A percentile compares a stretch with the other conserved stretches of the same genome.
Conservation (phyloP, 1,140 invertebrate genomes). For the Drosophila neocordata region DNA sequence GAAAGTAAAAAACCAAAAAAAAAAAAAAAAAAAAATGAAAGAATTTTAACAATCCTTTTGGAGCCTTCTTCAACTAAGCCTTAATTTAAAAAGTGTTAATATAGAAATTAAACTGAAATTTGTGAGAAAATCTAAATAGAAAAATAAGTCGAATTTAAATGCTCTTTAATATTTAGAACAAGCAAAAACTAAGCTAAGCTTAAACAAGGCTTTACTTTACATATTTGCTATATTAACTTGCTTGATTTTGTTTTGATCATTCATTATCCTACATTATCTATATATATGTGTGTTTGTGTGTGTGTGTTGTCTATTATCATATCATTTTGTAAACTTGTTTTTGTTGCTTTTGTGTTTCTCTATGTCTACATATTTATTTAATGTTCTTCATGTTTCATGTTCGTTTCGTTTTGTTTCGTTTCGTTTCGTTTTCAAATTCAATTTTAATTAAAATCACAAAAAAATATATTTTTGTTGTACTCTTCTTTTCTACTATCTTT, state of each 20-base stretch:
- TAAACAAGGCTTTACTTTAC: too few species aligned
- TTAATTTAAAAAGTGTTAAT: too few species aligned
- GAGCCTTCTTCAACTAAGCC: too few species aligned
- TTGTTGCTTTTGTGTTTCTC: background rate
- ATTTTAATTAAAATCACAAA: background rate
- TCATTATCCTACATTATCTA: slow-evolving; percentile 7
- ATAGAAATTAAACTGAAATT: too few species aligned
- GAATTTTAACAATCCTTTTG: slow-evolving; percentile 29
- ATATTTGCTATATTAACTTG: too few species aligned
- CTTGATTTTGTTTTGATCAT: background rate
- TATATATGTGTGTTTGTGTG: too few species aligned
- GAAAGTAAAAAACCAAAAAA: slow-evolving; percentile 37
- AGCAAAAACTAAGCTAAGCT: slow-evolving; percentile 16
- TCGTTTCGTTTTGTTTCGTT: background rate
- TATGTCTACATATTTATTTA: too few species aligned
- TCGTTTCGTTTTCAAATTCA: background rate
- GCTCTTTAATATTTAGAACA: background rate
- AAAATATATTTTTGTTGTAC: slow-evolving; percentile 33
- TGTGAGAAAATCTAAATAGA: too few species aligned
- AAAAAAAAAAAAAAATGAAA: slow-evolving; percentile 19
- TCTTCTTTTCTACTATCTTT: slow-evolving; percentile 65
- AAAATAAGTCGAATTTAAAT: too few species aligned
- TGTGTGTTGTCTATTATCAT: slow-evolving; percentile 11
- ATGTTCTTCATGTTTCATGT: background rate
- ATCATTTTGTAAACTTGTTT: slow-evolving; percentile 7